Percentiles rank a stretch among this genome's conserved stretches.
phyloP scores from a whole-genome alignment of 2,888 invertebrate species.

The Octonoba sinensis region DNA sequence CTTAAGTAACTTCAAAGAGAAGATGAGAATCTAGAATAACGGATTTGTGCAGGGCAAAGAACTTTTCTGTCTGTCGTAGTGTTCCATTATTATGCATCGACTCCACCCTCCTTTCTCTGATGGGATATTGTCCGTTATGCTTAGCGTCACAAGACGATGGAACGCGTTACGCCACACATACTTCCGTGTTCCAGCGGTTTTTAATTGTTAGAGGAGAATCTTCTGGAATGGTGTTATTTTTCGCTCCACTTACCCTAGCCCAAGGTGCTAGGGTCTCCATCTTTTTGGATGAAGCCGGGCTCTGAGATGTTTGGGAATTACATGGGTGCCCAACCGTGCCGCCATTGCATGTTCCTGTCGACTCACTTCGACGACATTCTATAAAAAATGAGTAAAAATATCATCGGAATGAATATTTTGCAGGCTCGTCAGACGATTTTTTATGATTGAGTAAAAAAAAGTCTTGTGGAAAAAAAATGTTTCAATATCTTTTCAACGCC shows the following conservation, averaged over 20 bases:
- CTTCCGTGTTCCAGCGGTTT: conserved; percentile 38
- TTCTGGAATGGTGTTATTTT: conserved; percentile 14
- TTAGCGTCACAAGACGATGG: conserved; percentile 17
- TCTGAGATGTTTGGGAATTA: too few species aligned
- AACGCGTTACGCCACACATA: background rate
- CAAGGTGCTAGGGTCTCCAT: background rate
- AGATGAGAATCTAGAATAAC: conserved; percentile 24
- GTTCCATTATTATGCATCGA: background rate
- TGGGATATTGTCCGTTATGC: conserved; percentile 22
- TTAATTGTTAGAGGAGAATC: conserved; percentile 21
- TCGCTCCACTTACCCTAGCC: conserved; percentile 28
- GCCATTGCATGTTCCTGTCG: too few species aligned
- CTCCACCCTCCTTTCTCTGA: conserved; percentile 17
- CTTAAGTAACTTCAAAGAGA: conserved; percentile 31
- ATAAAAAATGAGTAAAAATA: too few species aligned
- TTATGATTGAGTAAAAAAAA: too few species aligned
- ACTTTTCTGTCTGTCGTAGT: conserved; percentile 11
- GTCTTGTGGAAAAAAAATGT: too few species aligned
- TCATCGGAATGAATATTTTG: too few species aligned
- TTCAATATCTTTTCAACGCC: too few species aligned
- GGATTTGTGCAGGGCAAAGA: conserved; percentile 37
- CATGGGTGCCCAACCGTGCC: too few species aligned
- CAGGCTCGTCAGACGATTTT: too few species aligned
- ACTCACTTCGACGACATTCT: too few species aligned
- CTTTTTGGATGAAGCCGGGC: too few species aligned